Conservation (phyloP, 2,888 invertebrate genomes). For the Clistopyga incitator region DNA sequence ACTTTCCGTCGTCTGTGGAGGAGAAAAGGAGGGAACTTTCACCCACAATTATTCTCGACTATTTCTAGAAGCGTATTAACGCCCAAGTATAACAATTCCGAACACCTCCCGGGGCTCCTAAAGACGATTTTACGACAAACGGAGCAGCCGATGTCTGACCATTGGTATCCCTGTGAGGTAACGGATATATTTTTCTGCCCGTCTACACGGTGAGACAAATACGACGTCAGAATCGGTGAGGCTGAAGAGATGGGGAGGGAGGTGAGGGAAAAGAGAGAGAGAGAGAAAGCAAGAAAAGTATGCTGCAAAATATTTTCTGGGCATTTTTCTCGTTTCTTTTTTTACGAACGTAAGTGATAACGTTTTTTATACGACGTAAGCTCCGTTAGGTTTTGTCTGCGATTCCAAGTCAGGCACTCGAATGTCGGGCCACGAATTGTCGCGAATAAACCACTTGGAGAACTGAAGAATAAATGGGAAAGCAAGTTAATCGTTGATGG, state of each 20-base stretch:
- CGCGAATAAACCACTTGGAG: conserved; percentile 8
- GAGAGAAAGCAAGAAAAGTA: conserved; percentile 64
- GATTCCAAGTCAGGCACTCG: conserved; percentile 5
- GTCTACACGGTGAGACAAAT: conserved; percentile 71
- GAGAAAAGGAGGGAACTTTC: not conserved
- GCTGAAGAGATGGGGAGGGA: conserved; percentile 6
- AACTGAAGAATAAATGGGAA: conserved; percentile 13
- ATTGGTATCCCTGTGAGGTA: conserved; percentile 52
- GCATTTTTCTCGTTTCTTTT: conserved; percentile 72
- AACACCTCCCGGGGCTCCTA: conserved; percentile 20
- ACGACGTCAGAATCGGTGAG: conserved; percentile 61
- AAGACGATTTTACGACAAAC: not conserved
- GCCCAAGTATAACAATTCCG: conserved; percentile 33
- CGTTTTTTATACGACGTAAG: conserved; percentile 64
- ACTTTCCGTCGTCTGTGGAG: conserved; percentile 21
- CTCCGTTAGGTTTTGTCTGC: conserved; percentile 32
- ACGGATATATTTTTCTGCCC: conserved; percentile 78
- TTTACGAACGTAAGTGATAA: conserved; percentile 63
- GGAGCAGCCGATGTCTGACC: not conserved
- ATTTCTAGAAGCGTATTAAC: conserved; percentile 26
- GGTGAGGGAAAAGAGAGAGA: conserved; percentile 13
- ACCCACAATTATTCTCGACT: conserved; percentile 31
- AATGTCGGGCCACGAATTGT: not conserved
- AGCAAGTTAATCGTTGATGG: not conserved
- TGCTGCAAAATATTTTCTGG: conserved; percentile 75